Percentiles rank a stretch among this genome's conserved stretches.
phyloP scores from a whole-genome alignment of 1,140 invertebrate species.

The Caenorhabditis tropicalis region DNA sequence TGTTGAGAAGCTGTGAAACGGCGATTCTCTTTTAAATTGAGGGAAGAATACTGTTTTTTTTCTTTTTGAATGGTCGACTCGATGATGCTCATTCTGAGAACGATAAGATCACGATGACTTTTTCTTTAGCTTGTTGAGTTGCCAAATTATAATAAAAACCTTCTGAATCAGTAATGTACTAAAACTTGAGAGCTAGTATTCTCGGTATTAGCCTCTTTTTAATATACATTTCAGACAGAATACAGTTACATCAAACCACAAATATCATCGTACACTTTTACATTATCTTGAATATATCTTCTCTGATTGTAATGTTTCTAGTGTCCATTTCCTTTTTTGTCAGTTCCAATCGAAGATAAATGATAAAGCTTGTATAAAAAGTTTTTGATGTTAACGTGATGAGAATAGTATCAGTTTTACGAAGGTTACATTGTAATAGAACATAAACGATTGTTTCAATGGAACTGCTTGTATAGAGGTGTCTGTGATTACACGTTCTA shows the following conservation, averaged over 20 bases:
- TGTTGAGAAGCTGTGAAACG: neutral
- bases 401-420: neutral
- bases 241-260: neutral
- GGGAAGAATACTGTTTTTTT: too few relatives aligned
- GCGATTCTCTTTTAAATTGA: neutral
- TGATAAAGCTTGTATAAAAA: neutral
- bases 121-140: too few relatives aligned
- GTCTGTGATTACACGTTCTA: too few relatives aligned
- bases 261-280: neutral
- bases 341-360: neutral
- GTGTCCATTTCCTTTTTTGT: neutral
- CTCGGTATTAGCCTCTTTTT: too few relatives aligned
- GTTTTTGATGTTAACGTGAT: neutral
- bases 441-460: neutral
- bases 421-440: neutral
- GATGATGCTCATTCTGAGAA: too few relatives aligned
- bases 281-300: neutral
- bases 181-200: too few relatives aligned
- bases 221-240: too few relatives aligned
- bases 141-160: too few relatives aligned
- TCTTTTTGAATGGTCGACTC: too few relatives aligned
- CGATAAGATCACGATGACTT: too few relatives aligned
- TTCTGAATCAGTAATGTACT: too few relatives aligned
- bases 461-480: too few relatives aligned
- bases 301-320: neutral